Conservation (phyloP, 2,113 vertebrate genomes). For the Nannobrachium achirus region DNA sequence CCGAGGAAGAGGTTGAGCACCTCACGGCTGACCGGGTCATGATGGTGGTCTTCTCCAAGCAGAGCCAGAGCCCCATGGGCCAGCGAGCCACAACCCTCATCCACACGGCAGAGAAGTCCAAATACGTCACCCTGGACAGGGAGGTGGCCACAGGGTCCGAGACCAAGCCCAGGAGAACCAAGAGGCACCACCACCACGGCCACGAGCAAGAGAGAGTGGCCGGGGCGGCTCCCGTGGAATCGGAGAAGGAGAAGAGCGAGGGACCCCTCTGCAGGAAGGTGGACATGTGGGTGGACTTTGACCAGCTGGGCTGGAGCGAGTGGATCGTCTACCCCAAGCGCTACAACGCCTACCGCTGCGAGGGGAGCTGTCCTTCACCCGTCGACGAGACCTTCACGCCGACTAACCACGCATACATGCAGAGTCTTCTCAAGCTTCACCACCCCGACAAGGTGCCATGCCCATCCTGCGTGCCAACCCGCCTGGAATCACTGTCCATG, state of each 20-base stretch:
- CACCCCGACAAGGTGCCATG: slow-evolving; percentile 82
- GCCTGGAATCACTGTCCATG: slow-evolving; percentile 85
- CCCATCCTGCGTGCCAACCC: slow-evolving; percentile 82
- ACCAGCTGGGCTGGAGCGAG: slow-evolving; percentile 85
- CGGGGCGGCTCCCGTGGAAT: not conserved
- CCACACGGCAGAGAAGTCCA: slow-evolving; percentile 83
- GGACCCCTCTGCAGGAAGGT: slow-evolving; percentile 78
- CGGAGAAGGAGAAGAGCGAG: slow-evolving; percentile 23
- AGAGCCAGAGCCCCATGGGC: slow-evolving; percentile 53
- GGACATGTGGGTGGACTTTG: slow-evolving; percentile 89
- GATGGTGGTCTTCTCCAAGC: slow-evolving; percentile 87
- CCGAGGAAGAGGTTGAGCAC: slow-evolving; percentile 34
- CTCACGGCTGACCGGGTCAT: slow-evolving; percentile 68
- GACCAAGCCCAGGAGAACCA: slow-evolving; percentile 42
- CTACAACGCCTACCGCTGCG: slow-evolving; percentile 87
- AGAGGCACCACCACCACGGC: slow-evolving; percentile 51
- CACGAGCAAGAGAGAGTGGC: slow-evolving; percentile 57
- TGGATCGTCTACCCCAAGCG: slow-evolving; percentile 88
- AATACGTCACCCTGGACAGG: slow-evolving; percentile 77
- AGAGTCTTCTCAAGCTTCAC: slow-evolving; percentile 87
- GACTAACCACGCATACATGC: slow-evolving; percentile 89
- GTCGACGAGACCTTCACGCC: slow-evolving; percentile 84
- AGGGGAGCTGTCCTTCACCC: slow-evolving; percentile 83
- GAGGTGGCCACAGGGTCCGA: not conserved
- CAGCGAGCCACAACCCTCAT: slow-evolving; percentile 78